phyloP scores from a whole-genome alignment of 1,140 invertebrate species.

The Lasaia peninsularis region DNA sequence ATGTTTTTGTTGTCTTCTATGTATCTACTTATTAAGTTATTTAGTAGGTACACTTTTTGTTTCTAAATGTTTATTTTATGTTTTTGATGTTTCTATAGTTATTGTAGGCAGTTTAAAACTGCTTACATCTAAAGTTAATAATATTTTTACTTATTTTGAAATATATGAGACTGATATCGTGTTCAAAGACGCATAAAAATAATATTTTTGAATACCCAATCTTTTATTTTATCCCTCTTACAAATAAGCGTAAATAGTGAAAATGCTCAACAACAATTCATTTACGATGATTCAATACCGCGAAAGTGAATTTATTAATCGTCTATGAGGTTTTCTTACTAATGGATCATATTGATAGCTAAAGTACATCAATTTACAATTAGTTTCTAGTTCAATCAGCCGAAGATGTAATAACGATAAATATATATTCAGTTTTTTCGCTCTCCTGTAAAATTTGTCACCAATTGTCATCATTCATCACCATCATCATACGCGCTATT shows the following conservation, averaged over 20 bases:
- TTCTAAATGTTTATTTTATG: constrained; percentile 25
- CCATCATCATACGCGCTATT: constrained; percentile 14
- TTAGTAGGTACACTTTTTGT: constrained; percentile 24
- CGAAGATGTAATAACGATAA: constrained; percentile 5
- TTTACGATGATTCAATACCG: constrained; percentile 9
- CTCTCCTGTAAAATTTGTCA: constrained; percentile 15
- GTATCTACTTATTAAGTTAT: constrained; percentile 16
- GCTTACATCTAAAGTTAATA: constrained; percentile 24
- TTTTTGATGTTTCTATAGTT: constrained; percentile 24
- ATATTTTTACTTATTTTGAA: constrained; percentile 23
- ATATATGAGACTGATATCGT: constrained; percentile 24
- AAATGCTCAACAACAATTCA: constrained; percentile 9
- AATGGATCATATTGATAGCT: constrained; percentile 9
- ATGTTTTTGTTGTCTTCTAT: constrained; percentile 22
- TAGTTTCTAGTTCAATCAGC: constrained; percentile 8
- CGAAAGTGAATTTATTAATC: constrained; percentile 8
- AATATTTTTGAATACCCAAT: constrained; percentile 19
- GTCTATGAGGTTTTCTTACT: constrained; percentile 8
- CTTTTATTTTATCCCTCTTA: constrained; percentile 23
- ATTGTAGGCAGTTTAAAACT: constrained; percentile 23
- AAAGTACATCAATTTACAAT: constrained; percentile 6
- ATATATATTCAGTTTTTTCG: constrained; percentile 11
- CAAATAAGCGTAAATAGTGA: constrained; percentile 7
- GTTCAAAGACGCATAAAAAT: constrained; percentile 24
- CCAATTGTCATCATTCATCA: too few species aligned